A percentile compares a stretch with the other conserved stretches of the same genome.
phyloP scores from a whole-genome alignment of 2,113 vertebrate species.

The Ellobius talpinus region DNA sequence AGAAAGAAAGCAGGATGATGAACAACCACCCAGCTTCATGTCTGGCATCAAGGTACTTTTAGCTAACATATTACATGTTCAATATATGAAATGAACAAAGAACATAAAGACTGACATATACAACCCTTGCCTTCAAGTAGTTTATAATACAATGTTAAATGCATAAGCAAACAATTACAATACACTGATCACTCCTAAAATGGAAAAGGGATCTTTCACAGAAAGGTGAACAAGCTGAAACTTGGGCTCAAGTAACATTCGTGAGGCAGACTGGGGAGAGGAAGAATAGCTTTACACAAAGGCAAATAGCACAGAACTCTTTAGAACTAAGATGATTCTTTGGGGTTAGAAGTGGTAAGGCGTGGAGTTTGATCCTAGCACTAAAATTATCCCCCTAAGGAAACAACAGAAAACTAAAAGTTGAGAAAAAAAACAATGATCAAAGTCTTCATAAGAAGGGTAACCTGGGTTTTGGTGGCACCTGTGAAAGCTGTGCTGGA shows the following conservation, averaged over 20 bases:
- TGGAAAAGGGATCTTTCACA: not conserved
- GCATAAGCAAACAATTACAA: constrained; percentile 31
- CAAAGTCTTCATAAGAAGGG: not conserved
- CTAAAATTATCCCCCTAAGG: not conserved
- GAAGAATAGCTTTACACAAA: constrained; percentile 9
- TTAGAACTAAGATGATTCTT: not conserved
- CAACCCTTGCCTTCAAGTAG: not conserved
- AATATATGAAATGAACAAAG: constrained; percentile 47
- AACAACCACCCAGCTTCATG: constrained; percentile 6
- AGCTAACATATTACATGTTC: constrained; percentile 14
- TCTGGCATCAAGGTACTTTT: constrained; percentile 21
- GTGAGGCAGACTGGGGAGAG: not conserved
- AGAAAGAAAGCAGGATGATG: constrained; percentile 11
- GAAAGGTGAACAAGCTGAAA: constrained; percentile 6
- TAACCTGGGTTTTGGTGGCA: not conserved
- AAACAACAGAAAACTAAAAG: not conserved
- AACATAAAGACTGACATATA: constrained; percentile 30
- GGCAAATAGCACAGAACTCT: constrained; percentile 7
- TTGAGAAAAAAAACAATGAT: constrained; percentile 32
- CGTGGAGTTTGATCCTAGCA: not conserved
- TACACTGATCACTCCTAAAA: not conserved
- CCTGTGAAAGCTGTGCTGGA: not conserved
- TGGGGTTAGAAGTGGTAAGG: constrained; percentile 23
- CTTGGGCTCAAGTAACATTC: not conserved
- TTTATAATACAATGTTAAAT: constrained; percentile 22